Evolutionary conservation across 2,888 invertebrate species (phyloP), one percentile per base, ranked within the genome.

Genomic region (Mongoloraphidia duomilia): DNA sequence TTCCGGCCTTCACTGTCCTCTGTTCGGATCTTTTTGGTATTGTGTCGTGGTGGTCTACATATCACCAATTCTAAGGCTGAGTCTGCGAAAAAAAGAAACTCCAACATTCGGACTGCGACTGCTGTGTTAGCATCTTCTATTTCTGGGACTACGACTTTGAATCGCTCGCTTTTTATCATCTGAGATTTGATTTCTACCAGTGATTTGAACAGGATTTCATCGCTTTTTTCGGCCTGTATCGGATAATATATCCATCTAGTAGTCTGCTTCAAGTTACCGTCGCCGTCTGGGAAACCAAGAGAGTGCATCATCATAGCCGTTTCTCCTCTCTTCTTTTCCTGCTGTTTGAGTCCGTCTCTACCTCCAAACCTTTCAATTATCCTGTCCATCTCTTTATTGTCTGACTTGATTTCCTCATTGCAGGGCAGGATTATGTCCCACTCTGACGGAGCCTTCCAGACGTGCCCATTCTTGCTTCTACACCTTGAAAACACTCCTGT

Each of bases 241-340:
- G 41, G 41, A 13, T 41, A 41, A 13, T 41, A 41, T 10, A 41
- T 41, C 10, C 12, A 9, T 13, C 41, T 41, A 10, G 11, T 10
- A 10, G 10, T 13, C 10, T 41, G 13, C 41, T 10, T 10, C 11
- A 41, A 11, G 11, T 10, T 10, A n/a, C 41, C 13, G 12, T 10
- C 12, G 11, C 12, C 41, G 13, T 12, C 41, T 10, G 41, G 41
- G 41, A 41, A 41, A n/a, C 13, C 41, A 10, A 41, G 11, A 10
- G 11, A n/a, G 10, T n/a, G 41, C 9, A 12, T 41, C 41, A 41
- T 41, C 41, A 41, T 41, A 13, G 41, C 41, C 41, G 38, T 14
- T 48, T 49, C 49, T 12, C 49, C 49, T 13, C 36, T 33, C 10
- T 49, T 39, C 36, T 49, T 49, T 9, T 39, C 33, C 14, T 49